A percentile compares a stretch with the other conserved stretches of the same genome.
Evolutionary conservation across 2,113 vertebrate species (phyloP).

Genomic region (Pelodiscus sinensis): DNA sequence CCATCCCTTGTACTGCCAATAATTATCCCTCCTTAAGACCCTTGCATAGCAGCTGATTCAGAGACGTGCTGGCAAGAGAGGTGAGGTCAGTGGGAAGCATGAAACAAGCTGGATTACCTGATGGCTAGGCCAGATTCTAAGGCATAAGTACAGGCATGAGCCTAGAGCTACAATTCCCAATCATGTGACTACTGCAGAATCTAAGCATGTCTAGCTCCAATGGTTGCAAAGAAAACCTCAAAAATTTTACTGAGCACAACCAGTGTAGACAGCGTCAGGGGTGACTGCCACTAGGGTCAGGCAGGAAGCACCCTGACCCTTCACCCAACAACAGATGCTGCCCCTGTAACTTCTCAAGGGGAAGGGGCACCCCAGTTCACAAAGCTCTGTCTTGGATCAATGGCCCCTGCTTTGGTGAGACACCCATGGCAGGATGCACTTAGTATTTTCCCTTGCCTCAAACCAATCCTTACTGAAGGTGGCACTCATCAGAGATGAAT

Average conservation of each 20-base stretch:
- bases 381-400: neutral
- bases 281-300: neutral
- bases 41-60: neutral
- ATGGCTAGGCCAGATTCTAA: neutral
- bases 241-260: neutral
- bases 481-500: neutral
- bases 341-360: neutral
- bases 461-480: neutral
- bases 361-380: neutral
- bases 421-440: neutral
- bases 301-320: neutral
- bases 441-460: neutral
- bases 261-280: neutral
- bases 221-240: neutral
- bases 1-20: neutral
- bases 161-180: neutral
- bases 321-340: neutral
- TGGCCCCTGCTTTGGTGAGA: neutral
- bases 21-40: neutral
- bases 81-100: neutral
- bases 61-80: accelerated
- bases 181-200: neutral
- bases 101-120: neutral
- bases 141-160: accelerated
- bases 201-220: neutral